phyloP scores from a whole-genome alignment of 2,888 invertebrate species.

The Campoplex nolae region DNA sequence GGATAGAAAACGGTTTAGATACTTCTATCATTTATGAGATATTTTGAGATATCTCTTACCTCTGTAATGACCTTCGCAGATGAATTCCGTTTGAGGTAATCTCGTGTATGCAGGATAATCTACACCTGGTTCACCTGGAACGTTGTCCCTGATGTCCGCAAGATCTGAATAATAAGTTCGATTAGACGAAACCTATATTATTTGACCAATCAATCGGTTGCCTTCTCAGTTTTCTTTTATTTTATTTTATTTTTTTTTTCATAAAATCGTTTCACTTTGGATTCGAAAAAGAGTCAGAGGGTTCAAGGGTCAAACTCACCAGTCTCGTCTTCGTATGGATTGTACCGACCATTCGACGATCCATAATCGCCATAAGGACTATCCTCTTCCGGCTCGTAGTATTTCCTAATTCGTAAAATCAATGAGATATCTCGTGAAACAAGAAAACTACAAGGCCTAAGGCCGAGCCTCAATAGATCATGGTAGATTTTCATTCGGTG shows the following conservation, averaged over 20 bases:
- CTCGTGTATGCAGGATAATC: constrained; percentile 88
- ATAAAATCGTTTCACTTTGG: neutral
- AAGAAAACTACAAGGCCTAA: neutral
- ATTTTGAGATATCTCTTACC: constrained; percentile 82
- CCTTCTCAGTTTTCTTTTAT: neutral
- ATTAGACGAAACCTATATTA: constrained; percentile 18
- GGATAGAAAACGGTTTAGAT: neutral
- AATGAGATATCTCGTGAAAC: neutral
- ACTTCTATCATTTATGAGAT: neutral
- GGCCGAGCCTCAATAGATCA: constrained; percentile 4
- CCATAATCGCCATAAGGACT: constrained; percentile 79
- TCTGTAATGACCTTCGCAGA: constrained; percentile 87
- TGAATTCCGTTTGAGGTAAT: constrained; percentile 88
- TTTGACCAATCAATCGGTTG: neutral
- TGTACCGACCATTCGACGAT: constrained; percentile 80
- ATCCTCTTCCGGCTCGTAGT: constrained; percentile 79
- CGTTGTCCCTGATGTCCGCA: constrained; percentile 87
- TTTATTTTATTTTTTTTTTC: constrained; percentile 14
- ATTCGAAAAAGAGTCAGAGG: neutral
- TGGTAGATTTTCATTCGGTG: neutral
- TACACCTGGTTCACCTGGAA: constrained; percentile 88
- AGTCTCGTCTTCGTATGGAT: constrained; percentile 82
- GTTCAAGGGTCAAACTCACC: constrained; percentile 74
- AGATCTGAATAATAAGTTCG: constrained; percentile 75
- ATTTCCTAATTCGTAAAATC: constrained; percentile 75